These are phyloP conservation scores for Nycteola revayana DNA, from an alignment of 2,888 invertebrate genomes.

Conservation along the genomic window DNA sequence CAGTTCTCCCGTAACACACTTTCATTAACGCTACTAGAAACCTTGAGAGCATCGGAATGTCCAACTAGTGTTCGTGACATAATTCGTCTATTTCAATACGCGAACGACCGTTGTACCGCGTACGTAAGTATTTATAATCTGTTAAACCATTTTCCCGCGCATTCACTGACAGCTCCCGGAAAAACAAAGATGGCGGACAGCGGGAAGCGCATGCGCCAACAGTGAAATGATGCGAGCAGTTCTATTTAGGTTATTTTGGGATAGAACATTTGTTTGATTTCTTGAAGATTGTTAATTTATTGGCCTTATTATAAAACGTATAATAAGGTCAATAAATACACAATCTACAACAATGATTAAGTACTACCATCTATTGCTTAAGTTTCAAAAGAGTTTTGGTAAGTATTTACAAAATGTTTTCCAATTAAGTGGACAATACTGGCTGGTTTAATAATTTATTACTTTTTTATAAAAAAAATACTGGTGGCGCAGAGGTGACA, in stretches of 20 bases:
- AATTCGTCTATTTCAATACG: slow-evolving; percentile 65
- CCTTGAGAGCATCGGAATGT: slow-evolving; percentile 36
- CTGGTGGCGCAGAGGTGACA: too few relatives aligned
- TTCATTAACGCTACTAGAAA: slow-evolving; percentile 29
- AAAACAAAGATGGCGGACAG: slow-evolving; percentile 30
- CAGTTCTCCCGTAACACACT: slow-evolving; percentile 1
- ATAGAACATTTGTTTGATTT: slow-evolving; percentile 3
- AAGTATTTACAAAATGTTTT: too few relatives aligned
- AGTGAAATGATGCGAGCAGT: slow-evolving; percentile 6
- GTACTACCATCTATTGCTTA: too few relatives aligned
- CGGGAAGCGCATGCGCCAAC: slow-evolving; percentile 8
- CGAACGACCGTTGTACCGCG: slow-evolving; percentile 40
- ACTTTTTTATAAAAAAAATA: too few relatives aligned
- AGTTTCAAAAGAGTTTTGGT: too few relatives aligned
- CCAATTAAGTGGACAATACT: too few relatives aligned
- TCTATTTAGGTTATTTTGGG: slow-evolving; percentile 3
- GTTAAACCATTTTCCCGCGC: slow-evolving; percentile 34
- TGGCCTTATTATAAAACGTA: too few relatives aligned
- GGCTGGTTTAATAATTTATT: too few relatives aligned
- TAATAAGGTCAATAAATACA: too few relatives aligned
- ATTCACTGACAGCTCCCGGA: slow-evolving; percentile 25
- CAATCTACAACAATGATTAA: too few relatives aligned
- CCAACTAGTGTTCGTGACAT: slow-evolving; percentile 49
- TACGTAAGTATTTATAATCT: slow-evolving; percentile 45
- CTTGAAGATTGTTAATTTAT: too few relatives aligned